Base-by-base conservation (phyloP, 1,140 invertebrate species). In the Aphaenogaster floridana region DNA sequence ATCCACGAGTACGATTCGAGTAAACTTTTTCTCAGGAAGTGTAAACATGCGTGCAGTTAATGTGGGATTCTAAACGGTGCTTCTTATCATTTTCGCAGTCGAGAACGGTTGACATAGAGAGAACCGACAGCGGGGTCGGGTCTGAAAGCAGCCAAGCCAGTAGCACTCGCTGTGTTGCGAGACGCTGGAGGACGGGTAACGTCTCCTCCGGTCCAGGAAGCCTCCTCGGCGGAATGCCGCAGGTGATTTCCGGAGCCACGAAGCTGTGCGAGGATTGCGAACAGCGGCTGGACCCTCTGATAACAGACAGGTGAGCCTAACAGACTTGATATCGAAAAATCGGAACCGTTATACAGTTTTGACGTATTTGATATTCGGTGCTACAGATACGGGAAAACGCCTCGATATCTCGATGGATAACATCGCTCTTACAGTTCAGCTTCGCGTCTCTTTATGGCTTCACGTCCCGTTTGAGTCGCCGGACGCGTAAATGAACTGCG, bases 121-220 rank as follows among this genome's bases (percentile, higher is more conserved):
- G 98, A 86, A 99, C 98, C 90, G 98, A 99, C 94, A 99, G 98
- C 15, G 98, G 98, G 1, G 98, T 99, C 0, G 98, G 98, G 52
- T 98, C 98, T 3, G 98, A 99, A 94, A 99, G 98, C 3, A 98
- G 98, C 93, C 98, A 98, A 93, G 97, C 97, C n/a, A 98, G 97
- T 71, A 96, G 98, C 91, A 97, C 97, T 92, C 93, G 94, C 4
- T 94, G 94, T 39, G 92, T 94, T 13, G 84, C 87, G 6, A 93
- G 94, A 89, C 90, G 95, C 59, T 95, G 95, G 94, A 90, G 95
- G 71, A 76, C 91, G 69, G 92, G 94, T 91, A 95, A 91, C 87
- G 59, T 88, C 66, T 92, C 94, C 34, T 93, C 93, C 54, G 90
- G 92, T 61, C 90, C 94, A 50, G 91, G 90, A 84, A 95, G 93